A percentile compares a stretch with the other conserved stretches of the same genome.
phyloP scores from a whole-genome alignment of 2,113 vertebrate genomes.

The Megalops atlanticus region DNA sequence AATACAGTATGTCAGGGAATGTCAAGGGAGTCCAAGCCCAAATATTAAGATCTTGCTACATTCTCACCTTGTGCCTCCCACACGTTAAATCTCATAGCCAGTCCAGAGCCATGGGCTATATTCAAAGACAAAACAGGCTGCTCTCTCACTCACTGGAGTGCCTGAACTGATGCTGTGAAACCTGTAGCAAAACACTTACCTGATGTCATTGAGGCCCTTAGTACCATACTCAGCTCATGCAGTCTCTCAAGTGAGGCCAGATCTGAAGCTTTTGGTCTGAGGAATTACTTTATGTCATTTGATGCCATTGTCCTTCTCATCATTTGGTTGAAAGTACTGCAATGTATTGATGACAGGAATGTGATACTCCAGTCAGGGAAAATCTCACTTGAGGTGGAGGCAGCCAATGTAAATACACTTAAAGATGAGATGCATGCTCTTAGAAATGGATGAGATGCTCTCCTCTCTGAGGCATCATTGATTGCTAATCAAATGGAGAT shows the following conservation, averaged over 20 bases:
- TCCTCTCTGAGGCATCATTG: conserved; percentile 28
- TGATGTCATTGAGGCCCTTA: conserved; percentile 30
- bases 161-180: conserved; percentile 20
- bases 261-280: conserved; percentile 29
- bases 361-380: conserved; percentile 27
- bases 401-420: conserved; percentile 17
- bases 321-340: conserved; percentile 24
- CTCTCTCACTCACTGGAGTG: conserved; percentile 21
- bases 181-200: conserved; percentile 34
- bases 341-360: conserved; percentile 28
- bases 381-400: conserved; percentile 28
- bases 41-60: conserved; percentile 32
- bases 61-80: conserved; percentile 35
- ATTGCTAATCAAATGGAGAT: conserved; percentile 30
- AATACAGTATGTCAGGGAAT: conserved; percentile 39
- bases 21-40: conserved; percentile 37
- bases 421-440: conserved; percentile 31
- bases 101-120: conserved; percentile 35
- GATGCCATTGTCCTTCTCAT: conserved; percentile 21
- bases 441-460: conserved; percentile 22
- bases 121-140: conserved; percentile 20
- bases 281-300: conserved; percentile 30
- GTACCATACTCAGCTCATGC: conserved; percentile 19
- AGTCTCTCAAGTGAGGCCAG: conserved; percentile 30
- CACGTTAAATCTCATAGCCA: conserved; percentile 23